Evolutionary conservation across 2,888 invertebrate species (phyloP).

Genomic region (Ennomos fuscantarius): DNA sequence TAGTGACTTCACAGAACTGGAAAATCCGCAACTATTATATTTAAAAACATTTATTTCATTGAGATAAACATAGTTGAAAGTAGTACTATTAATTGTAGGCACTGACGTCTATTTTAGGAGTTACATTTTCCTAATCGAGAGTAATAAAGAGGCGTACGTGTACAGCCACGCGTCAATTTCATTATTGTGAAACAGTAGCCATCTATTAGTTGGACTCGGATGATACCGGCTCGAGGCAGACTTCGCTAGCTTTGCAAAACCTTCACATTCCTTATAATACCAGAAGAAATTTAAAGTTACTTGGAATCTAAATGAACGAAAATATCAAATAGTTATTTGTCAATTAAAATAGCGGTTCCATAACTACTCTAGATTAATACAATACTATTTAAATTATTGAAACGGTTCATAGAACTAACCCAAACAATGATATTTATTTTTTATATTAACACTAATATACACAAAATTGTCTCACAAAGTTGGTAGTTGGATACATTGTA

Average conservation of each 20-base stretch:
- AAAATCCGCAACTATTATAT: neutral
- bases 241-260: constrained; percentile 27
- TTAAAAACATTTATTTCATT: neutral
- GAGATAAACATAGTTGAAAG: neutral
- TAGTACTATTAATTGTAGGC: neutral
- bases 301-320: neutral
- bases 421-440: neutral
- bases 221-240: constrained; percentile 62
- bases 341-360: constrained; percentile 10
- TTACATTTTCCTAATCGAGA: constrained; percentile 55
- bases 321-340: neutral
- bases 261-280: constrained; percentile 13
- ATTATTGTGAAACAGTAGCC: constrained; percentile 63
- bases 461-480: too few relatives aligned
- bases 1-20: neutral
- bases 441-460: too few relatives aligned
- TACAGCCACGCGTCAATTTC: constrained; percentile 58
- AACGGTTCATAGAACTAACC: constrained; percentile 4
- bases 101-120: constrained; percentile 1
- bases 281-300: neutral
- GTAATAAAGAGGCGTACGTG: constrained; percentile 58
- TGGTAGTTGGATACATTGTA: neutral
- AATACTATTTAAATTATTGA: constrained; percentile 2
- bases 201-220: constrained; percentile 72
- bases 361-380: neutral